Evolutionary conservation across 2,113 vertebrate species (phyloP), one percentile per base, ranked within the genome.

Genomic region (Pollimyrus isidori): DNA sequence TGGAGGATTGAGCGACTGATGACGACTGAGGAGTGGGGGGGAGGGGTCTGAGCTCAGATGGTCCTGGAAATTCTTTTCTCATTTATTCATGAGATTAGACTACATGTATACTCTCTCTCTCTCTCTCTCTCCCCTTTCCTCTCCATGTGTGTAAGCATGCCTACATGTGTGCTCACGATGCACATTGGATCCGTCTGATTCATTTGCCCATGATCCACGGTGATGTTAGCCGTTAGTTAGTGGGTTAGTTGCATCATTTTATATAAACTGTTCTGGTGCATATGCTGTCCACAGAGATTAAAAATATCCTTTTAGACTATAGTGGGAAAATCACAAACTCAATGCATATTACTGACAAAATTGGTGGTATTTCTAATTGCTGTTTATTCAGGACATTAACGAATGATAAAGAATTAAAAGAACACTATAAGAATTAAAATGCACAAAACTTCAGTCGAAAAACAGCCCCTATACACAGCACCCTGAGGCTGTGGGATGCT

Each of bases 71-170:
- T 48, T 65, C 73, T 65, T 80, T 49, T 89, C 52, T 73, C 52
- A 35, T 85, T 86, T 89, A 89, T 90, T 89, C 88, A 90, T 90
- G 88, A 90, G 88, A n/a, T 88, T 86, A 26, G 48, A n/a, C 46
- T 26, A 86, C 13, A 86, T 86, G 83, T 86, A 86, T 86, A 1
- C 45, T n/a, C 23, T 82, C 42, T 50, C 49, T 53, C 46, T 56
- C 46, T 76, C 56, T 73, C 50, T 80, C 48, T 35, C 76, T 46
- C 9, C 11, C 46, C 30, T 26, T 56, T 21, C 53, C 62, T 56
- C 17, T 49, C 48, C 62, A 39, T 83, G 42, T 86, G 80, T 49
- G 53, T 56, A 30, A 45, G 13, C 19, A 21, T 87, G 30, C 39
- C 7, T 62, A 30, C 52, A 10, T 56, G 85, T 3, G 0, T 53